Conservation (phyloP, 1,140 invertebrate genomes). For the Scaptomyza montana region DNA sequence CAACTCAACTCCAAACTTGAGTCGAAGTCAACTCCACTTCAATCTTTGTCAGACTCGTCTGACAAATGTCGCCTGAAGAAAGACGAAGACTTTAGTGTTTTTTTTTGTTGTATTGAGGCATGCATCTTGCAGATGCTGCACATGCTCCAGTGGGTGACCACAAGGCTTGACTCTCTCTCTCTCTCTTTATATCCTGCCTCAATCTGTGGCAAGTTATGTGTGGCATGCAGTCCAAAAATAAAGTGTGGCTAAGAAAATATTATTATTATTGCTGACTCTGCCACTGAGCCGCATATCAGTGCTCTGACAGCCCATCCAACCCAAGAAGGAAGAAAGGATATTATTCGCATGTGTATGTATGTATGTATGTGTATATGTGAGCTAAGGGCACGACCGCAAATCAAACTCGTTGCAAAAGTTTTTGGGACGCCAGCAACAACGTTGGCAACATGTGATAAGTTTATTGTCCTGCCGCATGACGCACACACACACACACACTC, state of each 20-base stretch:
- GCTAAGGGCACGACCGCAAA: slow-evolving; percentile 60
- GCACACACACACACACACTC: slow-evolving; percentile 15
- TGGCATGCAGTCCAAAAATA: slow-evolving; percentile 47
- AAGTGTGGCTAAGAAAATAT: slow-evolving; percentile 70
- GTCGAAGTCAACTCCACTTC: slow-evolving; percentile 3
- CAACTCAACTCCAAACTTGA: not conserved
- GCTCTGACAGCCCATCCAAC: slow-evolving; percentile 54
- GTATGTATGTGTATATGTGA: not conserved
- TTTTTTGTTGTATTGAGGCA: slow-evolving; percentile 37
- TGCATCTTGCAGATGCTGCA: slow-evolving; percentile 43
- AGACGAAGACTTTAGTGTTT: slow-evolving; percentile 20
- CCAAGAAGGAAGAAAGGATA: slow-evolving; percentile 24
- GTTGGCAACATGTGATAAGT: slow-evolving; percentile 78
- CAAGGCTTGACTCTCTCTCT: slow-evolving; percentile 24
- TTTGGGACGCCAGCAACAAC: slow-evolving; percentile 45
- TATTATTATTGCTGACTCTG: slow-evolving; percentile 64
- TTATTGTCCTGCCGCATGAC: slow-evolving; percentile 78
- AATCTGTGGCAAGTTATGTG: slow-evolving; percentile 50
- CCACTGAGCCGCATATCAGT: slow-evolving; percentile 70
- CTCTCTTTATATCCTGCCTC: not conserved
- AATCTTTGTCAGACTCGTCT: slow-evolving; percentile 27
- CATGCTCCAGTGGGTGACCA: slow-evolving; percentile 53
- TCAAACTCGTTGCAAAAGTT: slow-evolving; percentile 76
- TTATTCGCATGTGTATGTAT: not conserved
- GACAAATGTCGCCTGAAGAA: slow-evolving; percentile 67